Conservation (phyloP, 2,797 vertebrate species). For the Arctocebus calabarensis region DNA sequence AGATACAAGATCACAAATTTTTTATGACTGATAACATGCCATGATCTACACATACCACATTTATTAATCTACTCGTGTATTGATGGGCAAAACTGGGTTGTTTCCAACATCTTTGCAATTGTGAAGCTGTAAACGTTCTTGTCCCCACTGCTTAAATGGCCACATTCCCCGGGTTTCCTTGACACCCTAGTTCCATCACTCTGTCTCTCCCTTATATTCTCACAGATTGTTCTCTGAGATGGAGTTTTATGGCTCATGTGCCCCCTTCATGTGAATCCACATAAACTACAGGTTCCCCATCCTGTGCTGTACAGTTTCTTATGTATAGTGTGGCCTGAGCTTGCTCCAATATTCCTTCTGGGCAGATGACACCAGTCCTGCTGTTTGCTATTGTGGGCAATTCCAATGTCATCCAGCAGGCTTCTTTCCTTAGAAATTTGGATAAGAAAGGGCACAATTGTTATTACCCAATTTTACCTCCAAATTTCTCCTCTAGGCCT, state of each 20-base stretch:
- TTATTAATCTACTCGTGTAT: no score
- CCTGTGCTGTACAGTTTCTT: not conserved
- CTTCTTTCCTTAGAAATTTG: not conserved
- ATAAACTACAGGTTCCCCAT: not conserved
- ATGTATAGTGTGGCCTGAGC: not conserved
- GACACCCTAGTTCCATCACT: not conserved
- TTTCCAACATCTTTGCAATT: no score
- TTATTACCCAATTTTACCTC: not conserved
- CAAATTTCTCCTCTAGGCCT: not conserved
- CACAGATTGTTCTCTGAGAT: not conserved
- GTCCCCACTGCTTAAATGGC: not conserved
- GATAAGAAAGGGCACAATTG: not conserved
- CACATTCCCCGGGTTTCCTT: no score
- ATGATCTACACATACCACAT: no score
- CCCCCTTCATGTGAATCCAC: not conserved
- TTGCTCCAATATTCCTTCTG: not conserved
- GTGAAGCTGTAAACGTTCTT: not conserved
- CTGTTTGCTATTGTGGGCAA: not conserved
- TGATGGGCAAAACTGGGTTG: no score
- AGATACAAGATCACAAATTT: no score
- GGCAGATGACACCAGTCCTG: not conserved
- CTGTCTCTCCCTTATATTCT: not conserved
- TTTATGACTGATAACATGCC: no score
- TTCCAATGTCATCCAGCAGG: not conserved
- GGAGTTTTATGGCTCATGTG: no score